Percentiles rank a stretch among this genome's conserved stretches.
These are phyloP conservation scores for Pyrgilauda ruficollis DNA, from an alignment of 2,113 vertebrate species.

Conservation along the genomic window DNA sequence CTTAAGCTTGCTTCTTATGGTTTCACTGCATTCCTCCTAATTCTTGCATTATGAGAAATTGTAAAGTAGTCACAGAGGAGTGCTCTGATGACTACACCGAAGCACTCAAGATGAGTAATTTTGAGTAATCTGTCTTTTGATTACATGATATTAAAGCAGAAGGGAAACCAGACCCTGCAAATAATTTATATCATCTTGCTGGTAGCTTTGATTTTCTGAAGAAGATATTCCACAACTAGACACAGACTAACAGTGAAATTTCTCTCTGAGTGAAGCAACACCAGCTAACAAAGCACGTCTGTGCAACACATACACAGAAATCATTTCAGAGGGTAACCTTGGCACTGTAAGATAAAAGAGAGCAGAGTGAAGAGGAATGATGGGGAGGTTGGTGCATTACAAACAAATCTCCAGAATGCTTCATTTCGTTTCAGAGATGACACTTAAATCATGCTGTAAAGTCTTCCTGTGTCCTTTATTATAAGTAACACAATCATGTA, in stretches of 20 bases:
- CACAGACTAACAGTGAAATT: not conserved
- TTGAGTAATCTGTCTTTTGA: conserved; percentile 42
- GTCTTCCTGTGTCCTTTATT: not conserved
- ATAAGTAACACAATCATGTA: not conserved
- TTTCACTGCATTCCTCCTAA: not conserved
- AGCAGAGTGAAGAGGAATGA: not conserved
- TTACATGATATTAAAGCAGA: conserved; percentile 24
- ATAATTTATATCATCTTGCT: conserved; percentile 15
- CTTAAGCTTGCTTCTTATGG: not conserved
- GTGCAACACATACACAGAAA: not conserved
- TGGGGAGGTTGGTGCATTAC: not conserved
- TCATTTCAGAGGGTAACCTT: not conserved
- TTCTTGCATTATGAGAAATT: not conserved
- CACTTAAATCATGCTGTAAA: not conserved
- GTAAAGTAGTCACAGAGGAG: conserved; percentile 1
- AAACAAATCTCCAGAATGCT: not conserved
- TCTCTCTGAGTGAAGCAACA: not conserved
- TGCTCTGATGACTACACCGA: not conserved
- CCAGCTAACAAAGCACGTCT: not conserved
- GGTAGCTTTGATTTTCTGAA: not conserved
- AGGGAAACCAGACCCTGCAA: not conserved
- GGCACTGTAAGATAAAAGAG: not conserved
- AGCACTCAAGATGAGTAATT: conserved; percentile 35
- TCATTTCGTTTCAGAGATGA: not conserved
- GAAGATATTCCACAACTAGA: not conserved